Base-by-base conservation (phyloP, 2,888 invertebrate genomes). In the Lysandra bellargus region DNA sequence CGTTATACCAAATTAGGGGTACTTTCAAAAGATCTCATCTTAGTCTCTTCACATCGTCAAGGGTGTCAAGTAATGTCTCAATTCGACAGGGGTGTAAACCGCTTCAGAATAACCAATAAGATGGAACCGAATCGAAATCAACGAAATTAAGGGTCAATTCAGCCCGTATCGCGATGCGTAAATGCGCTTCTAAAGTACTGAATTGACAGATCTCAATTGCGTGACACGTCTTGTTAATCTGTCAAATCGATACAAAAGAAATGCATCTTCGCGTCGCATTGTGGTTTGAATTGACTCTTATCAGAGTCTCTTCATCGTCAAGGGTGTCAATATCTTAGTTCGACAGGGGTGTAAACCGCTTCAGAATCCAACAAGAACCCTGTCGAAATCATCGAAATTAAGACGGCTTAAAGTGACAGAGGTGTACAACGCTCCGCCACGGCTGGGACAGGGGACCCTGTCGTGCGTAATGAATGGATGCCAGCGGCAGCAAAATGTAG, bases 401-500 rank as follows among this genome's bases (percentile, higher is more conserved):
- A 64, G 30, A 9, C 64, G 37, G 69, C 69, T 37, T 14, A 33
- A 14, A 33, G 33, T 37, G 69, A 69, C 69, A 69, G 33, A 64
- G 64, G 64, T 64, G 64, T 7, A 64, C 30, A 64, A 33, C 69
- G 69, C 69, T 14, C 69, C 37, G 33, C 69, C 69, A 17, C 23
- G 33, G 30, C 4, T 12, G 64, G 64, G 30, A 23, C 64, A 30
- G 4, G 69, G 69, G 33, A 69, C 69, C 33, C 23, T 37, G 69
- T 69, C 69, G 30, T 79, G 80, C 77, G 78, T 82, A 81, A 82
- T 82, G 80, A 81, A 82, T 81, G 80, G 81, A 82, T 82, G 79
- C 81, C 81, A 81, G 79, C 80, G 78, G 40, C 81, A 80, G 81
- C 81, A 82, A 83, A 82, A 81, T 82, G 79, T 81, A 81, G 80